phyloP scores from a whole-genome alignment of 2,888 invertebrate species.

The Stenodera caucasica region DNA sequence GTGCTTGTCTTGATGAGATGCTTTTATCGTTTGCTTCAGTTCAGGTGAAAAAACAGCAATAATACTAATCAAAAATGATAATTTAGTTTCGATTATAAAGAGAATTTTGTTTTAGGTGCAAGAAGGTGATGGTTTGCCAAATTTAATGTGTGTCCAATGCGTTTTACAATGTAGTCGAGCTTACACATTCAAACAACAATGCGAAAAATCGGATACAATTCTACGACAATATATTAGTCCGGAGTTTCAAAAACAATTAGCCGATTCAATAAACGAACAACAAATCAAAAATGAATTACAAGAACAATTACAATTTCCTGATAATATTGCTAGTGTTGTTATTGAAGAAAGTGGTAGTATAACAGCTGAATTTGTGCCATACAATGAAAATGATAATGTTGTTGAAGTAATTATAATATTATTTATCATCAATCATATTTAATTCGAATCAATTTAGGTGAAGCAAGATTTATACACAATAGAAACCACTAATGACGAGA shows the following conservation, averaged over 20 bases:
- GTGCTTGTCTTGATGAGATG: conserved; percentile 59
- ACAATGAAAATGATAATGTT: conserved; percentile 34
- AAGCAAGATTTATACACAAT: conserved; percentile 28
- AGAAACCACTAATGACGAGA: conserved; percentile 17
- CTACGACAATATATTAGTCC: conserved; percentile 52
- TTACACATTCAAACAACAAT: conserved; percentile 58
- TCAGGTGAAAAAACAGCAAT: conserved; percentile 49
- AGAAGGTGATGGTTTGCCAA: conserved; percentile 57
- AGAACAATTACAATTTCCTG: conserved; percentile 49
- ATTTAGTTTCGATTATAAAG: conserved; percentile 10
- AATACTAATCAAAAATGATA: too few species aligned
- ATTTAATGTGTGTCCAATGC: conserved; percentile 59
- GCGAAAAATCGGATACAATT: conserved; percentile 56
- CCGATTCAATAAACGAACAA: conserved; percentile 34
- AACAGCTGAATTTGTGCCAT: conserved; percentile 45
- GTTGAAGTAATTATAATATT: conserved; percentile 23
- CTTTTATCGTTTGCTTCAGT: conserved; percentile 54
- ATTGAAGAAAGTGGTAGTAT: conserved; percentile 44
- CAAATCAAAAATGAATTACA: conserved; percentile 47
- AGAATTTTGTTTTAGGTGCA: conserved; percentile 47
- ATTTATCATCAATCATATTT: too few species aligned
- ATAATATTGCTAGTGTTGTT: conserved; percentile 44
- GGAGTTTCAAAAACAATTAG: conserved; percentile 53
- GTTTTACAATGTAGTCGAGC: conserved; percentile 58
- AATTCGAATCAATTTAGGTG: conserved; percentile 13